Conservation (phyloP, 2,113 vertebrate species). For the Ifrita kowaldi region DNA sequence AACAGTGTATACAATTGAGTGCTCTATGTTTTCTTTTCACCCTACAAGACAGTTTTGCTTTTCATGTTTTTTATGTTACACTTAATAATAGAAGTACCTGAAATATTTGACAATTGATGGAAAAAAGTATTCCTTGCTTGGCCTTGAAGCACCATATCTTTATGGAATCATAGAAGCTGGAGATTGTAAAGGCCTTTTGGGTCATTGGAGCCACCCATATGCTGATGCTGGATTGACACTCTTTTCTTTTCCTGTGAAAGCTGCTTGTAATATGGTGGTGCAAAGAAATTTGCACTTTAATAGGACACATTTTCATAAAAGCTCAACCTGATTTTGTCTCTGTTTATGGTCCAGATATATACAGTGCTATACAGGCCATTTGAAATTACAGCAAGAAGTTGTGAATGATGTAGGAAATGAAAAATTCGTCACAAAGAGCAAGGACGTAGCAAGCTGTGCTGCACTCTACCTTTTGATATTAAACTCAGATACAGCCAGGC, state of each 20-base stretch:
- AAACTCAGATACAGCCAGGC: slow-evolving; percentile 33
- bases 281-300: slow-evolving; percentile 56
- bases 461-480: slow-evolving; percentile 41
- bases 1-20: not conserved
- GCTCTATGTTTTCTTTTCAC: not conserved
- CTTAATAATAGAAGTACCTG: not conserved
- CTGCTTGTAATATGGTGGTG: slow-evolving; percentile 4
- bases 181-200: not conserved
- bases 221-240: not conserved
- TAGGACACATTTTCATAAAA: slow-evolving; percentile 32
- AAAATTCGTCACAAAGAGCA: slow-evolving; percentile 47
- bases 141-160: not conserved
- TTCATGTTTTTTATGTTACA: not conserved
- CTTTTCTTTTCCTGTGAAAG: slow-evolving; percentile 15
- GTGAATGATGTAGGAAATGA: slow-evolving; percentile 60
- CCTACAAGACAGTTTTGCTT: not conserved
- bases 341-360: slow-evolving; percentile 26
- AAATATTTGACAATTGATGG: not conserved
- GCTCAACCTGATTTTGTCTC: slow-evolving; percentile 39
- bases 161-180: not conserved
- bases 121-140: not conserved
- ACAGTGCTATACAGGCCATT: not conserved
- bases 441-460: not conserved
- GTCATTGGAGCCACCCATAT: not conserved
- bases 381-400: slow-evolving; percentile 34